Percentiles rank a stretch among this genome's conserved stretches.
phyloP scores from a whole-genome alignment of 2,888 invertebrate genomes.

The Hermaeophaga mercurialis region DNA sequence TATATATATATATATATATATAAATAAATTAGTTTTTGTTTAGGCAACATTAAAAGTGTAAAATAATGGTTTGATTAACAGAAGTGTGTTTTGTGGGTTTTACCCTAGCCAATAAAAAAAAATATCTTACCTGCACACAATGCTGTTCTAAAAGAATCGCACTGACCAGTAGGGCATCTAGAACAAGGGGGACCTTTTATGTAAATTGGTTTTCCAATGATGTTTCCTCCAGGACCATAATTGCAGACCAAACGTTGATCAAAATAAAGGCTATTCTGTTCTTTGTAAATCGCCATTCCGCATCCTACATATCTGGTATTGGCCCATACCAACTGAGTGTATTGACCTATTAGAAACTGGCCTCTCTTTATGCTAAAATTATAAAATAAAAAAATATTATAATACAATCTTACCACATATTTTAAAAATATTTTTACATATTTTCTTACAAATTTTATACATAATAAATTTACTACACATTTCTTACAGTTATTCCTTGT shows the following conservation, averaged over 20 bases:
- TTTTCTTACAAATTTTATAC: too few relatives aligned
- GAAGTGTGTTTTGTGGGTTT: too few relatives aligned
- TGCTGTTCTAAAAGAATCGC: conserved; percentile 34
- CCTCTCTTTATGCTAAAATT: conserved; percentile 37
- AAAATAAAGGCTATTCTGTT: conserved; percentile 25
- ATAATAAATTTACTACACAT: too few relatives aligned
- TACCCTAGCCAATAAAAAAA: too few relatives aligned
- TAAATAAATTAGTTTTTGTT: too few relatives aligned
- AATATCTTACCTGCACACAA: conserved; percentile 36
- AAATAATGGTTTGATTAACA: too few relatives aligned
- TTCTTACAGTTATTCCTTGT: too few relatives aligned
- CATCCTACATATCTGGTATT: conserved; percentile 41
- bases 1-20: too few relatives aligned
- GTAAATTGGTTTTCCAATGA: conserved; percentile 38
- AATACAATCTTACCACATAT: background rate
- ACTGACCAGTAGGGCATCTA: conserved; percentile 33
- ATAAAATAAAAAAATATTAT: background rate
- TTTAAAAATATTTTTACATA: background rate
- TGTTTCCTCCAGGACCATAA: conserved; percentile 42
- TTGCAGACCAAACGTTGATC: conserved; percentile 42
- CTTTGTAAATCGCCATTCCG: conserved; percentile 37
- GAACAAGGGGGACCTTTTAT: conserved; percentile 38
- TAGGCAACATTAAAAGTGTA: too few relatives aligned
- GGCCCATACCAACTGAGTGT: conserved; percentile 43
- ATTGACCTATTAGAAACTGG: conserved; percentile 39